Base-by-base conservation (phyloP, 2,797 vertebrate species). In the Choloepus didactylus region DNA sequence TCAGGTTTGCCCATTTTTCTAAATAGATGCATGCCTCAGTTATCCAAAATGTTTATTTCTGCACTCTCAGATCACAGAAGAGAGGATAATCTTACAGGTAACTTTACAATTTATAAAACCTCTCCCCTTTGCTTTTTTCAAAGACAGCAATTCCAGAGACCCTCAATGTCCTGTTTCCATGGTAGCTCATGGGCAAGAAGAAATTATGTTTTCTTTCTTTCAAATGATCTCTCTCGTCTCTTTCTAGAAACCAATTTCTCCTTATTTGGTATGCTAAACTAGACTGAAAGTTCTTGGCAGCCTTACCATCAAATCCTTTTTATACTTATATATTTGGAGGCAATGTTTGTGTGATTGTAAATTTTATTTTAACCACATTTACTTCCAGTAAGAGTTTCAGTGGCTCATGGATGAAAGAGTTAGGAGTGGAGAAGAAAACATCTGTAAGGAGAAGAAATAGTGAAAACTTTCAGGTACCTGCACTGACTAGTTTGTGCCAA, bases 21-120 rank as follows among this genome's bases (percentile, higher is more conserved):
- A 60, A 84, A 54, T 41, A 84, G 16, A 70, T 46, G 41, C 12
- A 49, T 5, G 66, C 41, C 38, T 89, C n/a, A 4, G 12, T 49
- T 59, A 29, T 94, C 59, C 15, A 44, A 16, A 62, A 72, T 79
- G 14, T 67, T 70, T 64, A 62, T 87, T 79, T 92, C 54, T 94
- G 9, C 27, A 9, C 88, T 73, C 56, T 88, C 23, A 19, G 72
- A n/a, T 90, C 25, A 75, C 80, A 49, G 79, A 91, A 73, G 69
- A 16, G 70, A 19, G 87, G 31, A n/a, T n/a, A n/a, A n/a, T n/a
- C n/a, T n/a, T n/a, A n/a, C n/a, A n/a, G 64, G 67, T 31, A 87
- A 27, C 44, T 49, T 64, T 27, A 31, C 6, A 59, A 3, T 38
- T 62, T 66, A 66, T 75, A 79, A 79, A 80, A 70, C 54, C 51